These are phyloP conservation scores for Geotrypetes seraphini DNA, from an alignment of 2,797 vertebrate genomes.

Conservation along the genomic window DNA sequence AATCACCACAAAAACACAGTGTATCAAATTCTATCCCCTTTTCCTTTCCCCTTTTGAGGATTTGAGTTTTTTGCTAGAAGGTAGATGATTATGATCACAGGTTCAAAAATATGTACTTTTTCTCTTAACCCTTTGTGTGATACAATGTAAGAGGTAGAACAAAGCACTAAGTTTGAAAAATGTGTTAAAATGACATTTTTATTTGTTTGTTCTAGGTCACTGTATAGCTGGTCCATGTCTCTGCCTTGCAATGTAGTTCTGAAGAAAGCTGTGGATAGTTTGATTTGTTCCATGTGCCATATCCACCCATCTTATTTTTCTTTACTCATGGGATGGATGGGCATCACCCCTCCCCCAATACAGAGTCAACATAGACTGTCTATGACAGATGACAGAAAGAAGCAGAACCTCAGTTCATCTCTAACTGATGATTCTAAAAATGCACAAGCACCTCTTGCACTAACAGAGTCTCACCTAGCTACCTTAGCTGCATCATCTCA, in stretches of 20 bases:
- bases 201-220: conserved; percentile 56
- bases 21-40: no score
- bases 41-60: no score
- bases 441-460: conserved; percentile 71
- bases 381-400: conserved; percentile 95
- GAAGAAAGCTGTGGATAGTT: conserved; percentile 96
- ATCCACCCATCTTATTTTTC: conserved; percentile 97
- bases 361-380: conserved; percentile 79
- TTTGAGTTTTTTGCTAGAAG: no score
- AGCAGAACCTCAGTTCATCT: conserved; percentile 77
- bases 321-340: conserved; percentile 97
- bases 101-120: no score
- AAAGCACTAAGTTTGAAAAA: no score
- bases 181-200: conserved; percentile 1
- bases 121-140: not conserved
- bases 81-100: no score
- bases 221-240: conserved; percentile 97
- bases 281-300: conserved; percentile 95
- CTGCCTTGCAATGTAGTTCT: conserved; percentile 89
- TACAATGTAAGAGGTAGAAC: not conserved
- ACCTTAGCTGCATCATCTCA: conserved; percentile 92
- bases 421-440: conserved; percentile 94
- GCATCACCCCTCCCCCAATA: conserved; percentile 69
- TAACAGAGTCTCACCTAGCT: conserved; percentile 85
- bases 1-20: no score